Conservation (phyloP, 1,140 invertebrate species). For the Cydia strobilella region DNA sequence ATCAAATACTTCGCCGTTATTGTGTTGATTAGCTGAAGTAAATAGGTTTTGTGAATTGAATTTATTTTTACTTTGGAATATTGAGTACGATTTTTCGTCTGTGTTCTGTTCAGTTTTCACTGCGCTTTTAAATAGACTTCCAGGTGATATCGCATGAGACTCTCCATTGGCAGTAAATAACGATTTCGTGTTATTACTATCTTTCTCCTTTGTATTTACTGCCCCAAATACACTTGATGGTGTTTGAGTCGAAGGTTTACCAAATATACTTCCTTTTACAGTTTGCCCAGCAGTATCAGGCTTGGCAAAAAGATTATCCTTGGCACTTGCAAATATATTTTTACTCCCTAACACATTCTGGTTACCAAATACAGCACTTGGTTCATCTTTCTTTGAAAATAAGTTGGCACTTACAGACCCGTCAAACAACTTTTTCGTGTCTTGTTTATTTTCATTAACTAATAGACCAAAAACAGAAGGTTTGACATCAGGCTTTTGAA, state of each 20-base stretch:
- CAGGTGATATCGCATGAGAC: slow-evolving; percentile 53
- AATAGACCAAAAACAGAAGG: slow-evolving; percentile 52
- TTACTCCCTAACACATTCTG: slow-evolving; percentile 33
- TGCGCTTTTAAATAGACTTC: slow-evolving; percentile 66
- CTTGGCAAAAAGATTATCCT: slow-evolving; percentile 49
- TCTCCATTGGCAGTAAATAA: slow-evolving; percentile 48
- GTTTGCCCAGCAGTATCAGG: slow-evolving; percentile 38
- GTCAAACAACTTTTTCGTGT: slow-evolving; percentile 36
- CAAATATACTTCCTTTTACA: slow-evolving; percentile 47
- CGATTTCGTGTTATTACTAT: slow-evolving; percentile 32
- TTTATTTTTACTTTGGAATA: slow-evolving; percentile 70
- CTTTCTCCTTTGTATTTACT: slow-evolving; percentile 37
- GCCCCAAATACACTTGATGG: slow-evolving; percentile 53
- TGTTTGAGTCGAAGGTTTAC: slow-evolving; percentile 32
- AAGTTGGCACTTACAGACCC: slow-evolving; percentile 18
- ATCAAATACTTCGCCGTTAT: slow-evolving; percentile 55
- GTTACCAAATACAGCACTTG: slow-evolving; percentile 39
- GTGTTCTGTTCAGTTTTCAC: slow-evolving; percentile 44
- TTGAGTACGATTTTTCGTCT: slow-evolving; percentile 50
- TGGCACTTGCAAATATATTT: slow-evolving; percentile 46
- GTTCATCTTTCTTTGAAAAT: slow-evolving; percentile 29
- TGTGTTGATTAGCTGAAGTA: slow-evolving; percentile 47
- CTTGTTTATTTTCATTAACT: slow-evolving; percentile 29
- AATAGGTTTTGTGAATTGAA: slow-evolving; percentile 57
- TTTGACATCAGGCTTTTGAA: slow-evolving; percentile 42